phyloP scores from a whole-genome alignment of 2,113 vertebrate genomes.

The Chaetura pelagica region DNA sequence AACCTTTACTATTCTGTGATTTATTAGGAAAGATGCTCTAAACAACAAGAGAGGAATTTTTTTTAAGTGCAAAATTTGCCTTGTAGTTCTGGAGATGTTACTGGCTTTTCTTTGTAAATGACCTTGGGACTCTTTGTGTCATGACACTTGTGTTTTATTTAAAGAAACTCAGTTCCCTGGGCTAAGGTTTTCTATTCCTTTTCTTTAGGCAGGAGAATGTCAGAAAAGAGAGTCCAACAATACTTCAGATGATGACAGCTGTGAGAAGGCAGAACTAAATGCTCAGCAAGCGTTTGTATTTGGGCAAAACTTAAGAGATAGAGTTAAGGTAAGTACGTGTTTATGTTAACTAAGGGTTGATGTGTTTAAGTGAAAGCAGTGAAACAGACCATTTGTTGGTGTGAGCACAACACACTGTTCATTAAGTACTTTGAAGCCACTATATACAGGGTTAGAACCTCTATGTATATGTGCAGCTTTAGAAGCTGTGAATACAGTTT shows the following conservation, averaged over 20 bases:
- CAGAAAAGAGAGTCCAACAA: slow-evolving; percentile 65
- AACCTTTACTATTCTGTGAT: neutral
- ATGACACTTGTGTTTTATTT: neutral
- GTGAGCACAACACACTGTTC: neutral
- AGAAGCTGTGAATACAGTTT: neutral
- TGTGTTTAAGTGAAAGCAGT: neutral
- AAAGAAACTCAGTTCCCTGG: neutral
- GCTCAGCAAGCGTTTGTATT: slow-evolving; percentile 90
- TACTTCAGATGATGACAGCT: slow-evolving; percentile 75
- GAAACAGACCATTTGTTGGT: neutral
- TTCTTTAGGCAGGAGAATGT: slow-evolving; percentile 76
- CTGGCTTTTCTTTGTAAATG: neutral
- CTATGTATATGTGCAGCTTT: neutral
- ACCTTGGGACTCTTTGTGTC: neutral
- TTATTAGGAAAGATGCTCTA: neutral
- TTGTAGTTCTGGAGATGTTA: neutral
- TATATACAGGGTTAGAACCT: neutral
- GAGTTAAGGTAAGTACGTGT: slow-evolving; percentile 86
- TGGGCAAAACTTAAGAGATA: slow-evolving; percentile 95
- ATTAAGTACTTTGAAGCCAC: neutral
- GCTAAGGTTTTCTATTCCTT: neutral
- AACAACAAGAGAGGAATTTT: neutral
- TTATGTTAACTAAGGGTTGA: neutral
- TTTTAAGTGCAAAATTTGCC: neutral
- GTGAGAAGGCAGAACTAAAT: slow-evolving; percentile 77